Evolutionary conservation across 2,797 vertebrate species (phyloP).

Genomic region (Petrocephalus sullivani): DNA sequence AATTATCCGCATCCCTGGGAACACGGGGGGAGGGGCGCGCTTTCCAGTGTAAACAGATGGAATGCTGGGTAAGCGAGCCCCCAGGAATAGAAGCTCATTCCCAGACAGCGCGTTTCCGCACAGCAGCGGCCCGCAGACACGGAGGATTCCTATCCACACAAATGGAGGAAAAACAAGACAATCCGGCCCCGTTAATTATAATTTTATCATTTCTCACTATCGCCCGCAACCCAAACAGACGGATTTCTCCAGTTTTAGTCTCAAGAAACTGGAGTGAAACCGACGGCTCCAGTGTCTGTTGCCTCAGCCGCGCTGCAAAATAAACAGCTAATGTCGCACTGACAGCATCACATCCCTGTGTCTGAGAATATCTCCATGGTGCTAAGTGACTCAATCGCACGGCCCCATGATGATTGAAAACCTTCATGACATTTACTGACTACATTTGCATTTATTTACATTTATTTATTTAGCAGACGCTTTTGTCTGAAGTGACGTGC

Average conservation of each 20-base stretch:
- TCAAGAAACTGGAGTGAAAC: background rate
- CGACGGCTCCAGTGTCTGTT: background rate
- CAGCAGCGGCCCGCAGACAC: background rate
- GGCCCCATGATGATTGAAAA: background rate
- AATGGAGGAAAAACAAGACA: constrained; percentile 7
- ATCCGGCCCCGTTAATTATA: constrained; percentile 18
- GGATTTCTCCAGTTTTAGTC: constrained; percentile 1
- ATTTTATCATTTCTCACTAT: constrained; percentile 14
- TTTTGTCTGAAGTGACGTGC: background rate
- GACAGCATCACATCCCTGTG: background rate
- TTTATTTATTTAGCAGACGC: background rate
- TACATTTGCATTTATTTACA: background rate
- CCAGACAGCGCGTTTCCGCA: background rate
- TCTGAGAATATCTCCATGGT: background rate
- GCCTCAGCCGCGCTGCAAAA: background rate
- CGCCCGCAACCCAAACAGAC: constrained; percentile 9
- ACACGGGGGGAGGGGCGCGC: constrained; percentile 22
- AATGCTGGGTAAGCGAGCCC: constrained; percentile 29
- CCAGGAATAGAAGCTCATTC: constrained; percentile 6
- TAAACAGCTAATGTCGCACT: background rate
- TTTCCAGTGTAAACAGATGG: constrained; percentile 31
- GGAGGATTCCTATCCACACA: constrained; percentile 10
- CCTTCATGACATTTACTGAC: background rate
- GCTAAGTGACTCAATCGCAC: background rate
- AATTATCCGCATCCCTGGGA: constrained; percentile 39